phyloP scores from a whole-genome alignment of 2,797 vertebrate species.

The Sparus aurata region DNA sequence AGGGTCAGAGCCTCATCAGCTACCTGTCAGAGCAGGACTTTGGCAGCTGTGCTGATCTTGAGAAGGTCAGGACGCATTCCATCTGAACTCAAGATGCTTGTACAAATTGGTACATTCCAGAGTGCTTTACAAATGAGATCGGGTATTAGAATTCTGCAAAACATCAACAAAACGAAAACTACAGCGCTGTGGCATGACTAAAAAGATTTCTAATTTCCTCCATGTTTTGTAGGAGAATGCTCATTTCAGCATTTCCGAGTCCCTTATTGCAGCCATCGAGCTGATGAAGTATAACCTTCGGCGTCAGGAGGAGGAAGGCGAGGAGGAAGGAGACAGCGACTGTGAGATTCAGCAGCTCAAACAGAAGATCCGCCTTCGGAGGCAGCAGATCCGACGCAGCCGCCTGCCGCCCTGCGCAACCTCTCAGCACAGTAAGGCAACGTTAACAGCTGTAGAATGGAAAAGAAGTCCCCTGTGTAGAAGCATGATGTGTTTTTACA shows the following conservation, averaged over 20 bases:
- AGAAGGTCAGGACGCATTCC: conserved; percentile 87
- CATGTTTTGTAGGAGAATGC: conserved; percentile 91
- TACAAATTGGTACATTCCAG: background rate
- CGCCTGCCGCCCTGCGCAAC: conserved; percentile 77
- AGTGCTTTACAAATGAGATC: background rate
- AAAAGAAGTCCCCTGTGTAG: background rate
- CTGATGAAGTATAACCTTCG: conserved; percentile 98
- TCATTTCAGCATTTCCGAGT: conserved; percentile 99
- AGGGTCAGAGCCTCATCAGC: conserved; percentile 99
- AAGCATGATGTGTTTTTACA: background rate
- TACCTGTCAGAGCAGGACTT: conserved; percentile 99
- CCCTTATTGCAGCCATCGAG: conserved; percentile 97
- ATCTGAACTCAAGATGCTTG: background rate
- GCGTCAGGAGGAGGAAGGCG: conserved; percentile 74
- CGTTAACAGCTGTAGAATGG: background rate
- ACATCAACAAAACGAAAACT: no score
- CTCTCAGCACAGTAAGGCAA: conserved; percentile 76
- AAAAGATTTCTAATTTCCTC: background rate
- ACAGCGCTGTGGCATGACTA: background rate
- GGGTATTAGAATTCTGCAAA: background rate
- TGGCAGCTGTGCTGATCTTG: conserved; percentile 97
- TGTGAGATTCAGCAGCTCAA: conserved; percentile 97
- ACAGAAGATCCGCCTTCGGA: conserved; percentile 94
- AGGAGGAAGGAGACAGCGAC: conserved; percentile 92
- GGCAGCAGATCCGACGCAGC: conserved; percentile 93